Conservation (phyloP, 2,888 invertebrate species). For the Sepiola atlantica region DNA sequence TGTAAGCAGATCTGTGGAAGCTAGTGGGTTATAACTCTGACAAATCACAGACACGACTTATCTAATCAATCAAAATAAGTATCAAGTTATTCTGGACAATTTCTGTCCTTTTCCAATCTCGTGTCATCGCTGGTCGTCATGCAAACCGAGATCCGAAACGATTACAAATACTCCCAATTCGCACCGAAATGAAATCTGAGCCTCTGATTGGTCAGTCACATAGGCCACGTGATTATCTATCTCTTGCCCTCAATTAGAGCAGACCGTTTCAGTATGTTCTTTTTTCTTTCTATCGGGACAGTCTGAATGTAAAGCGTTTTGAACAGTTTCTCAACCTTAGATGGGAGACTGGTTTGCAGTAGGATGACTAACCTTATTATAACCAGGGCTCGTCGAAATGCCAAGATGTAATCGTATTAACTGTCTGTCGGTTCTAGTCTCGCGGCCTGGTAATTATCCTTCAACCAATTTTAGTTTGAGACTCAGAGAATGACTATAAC, state of each 20-base stretch:
- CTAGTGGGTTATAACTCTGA: not conserved
- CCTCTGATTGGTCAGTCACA: not conserved
- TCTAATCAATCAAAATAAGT: slow-evolving; percentile 8
- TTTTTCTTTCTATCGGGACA: not conserved
- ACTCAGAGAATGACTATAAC: not conserved
- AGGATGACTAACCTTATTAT: not conserved
- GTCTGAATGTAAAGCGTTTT: not conserved
- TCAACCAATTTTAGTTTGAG: not conserved
- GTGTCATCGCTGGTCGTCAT: not conserved
- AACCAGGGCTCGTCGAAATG: not conserved
- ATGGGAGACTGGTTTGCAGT: not conserved
- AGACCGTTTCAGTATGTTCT: not conserved
- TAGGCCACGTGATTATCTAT: not conserved
- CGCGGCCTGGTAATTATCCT: not conserved
- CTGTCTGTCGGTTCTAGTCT: not conserved
- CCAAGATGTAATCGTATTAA: not conserved
- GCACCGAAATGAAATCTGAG: not conserved
- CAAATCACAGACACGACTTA: not conserved
- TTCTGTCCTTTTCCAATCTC: not conserved
- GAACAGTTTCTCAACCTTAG: not conserved
- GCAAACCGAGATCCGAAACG: not conserved
- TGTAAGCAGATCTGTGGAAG: not conserved
- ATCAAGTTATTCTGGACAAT: not conserved
- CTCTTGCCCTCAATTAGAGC: not conserved
- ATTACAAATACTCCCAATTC: not conserved